Conservation (phyloP, 1,140 invertebrate species). For the Lordiphosa collinella region DNA sequence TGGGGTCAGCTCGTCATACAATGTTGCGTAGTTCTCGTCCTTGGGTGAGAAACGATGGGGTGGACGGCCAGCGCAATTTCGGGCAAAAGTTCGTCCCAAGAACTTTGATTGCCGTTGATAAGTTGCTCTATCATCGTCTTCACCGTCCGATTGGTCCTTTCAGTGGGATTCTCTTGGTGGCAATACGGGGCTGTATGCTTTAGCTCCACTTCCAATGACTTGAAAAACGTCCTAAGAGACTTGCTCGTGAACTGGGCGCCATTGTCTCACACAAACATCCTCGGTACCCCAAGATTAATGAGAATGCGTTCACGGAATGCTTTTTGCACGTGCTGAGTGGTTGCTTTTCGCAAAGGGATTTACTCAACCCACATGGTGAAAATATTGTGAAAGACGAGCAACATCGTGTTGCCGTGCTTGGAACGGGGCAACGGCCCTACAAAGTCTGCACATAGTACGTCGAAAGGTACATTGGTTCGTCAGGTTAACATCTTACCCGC, state of each 20-base stretch:
- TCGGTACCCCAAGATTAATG: no score
- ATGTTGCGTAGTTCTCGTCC: background rate
- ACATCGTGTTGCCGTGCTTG: background rate
- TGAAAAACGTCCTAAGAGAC: no score
- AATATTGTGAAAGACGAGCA: background rate
- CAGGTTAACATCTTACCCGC: background rate
- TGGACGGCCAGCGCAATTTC: constrained; percentile 1
- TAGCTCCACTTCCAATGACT: background rate
- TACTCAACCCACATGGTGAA: background rate
- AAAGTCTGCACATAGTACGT: no score
- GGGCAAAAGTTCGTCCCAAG: background rate
- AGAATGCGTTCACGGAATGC: no score
- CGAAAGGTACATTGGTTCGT: no score
- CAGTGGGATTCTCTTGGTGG: background rate
- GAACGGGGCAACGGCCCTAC: no score
- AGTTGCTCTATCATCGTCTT: no score
- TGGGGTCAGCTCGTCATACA: background rate
- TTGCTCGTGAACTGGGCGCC: no score
- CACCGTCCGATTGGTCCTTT: background rate
- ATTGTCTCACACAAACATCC: no score
- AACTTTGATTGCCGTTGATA: no score
- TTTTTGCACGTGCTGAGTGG: no score
- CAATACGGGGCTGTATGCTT: background rate
- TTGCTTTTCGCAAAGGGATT: background rate
- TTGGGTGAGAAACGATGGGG: background rate